phyloP scores from a whole-genome alignment of 2,113 vertebrate genomes.

The Chamaetylas fuelleborni region DNA sequence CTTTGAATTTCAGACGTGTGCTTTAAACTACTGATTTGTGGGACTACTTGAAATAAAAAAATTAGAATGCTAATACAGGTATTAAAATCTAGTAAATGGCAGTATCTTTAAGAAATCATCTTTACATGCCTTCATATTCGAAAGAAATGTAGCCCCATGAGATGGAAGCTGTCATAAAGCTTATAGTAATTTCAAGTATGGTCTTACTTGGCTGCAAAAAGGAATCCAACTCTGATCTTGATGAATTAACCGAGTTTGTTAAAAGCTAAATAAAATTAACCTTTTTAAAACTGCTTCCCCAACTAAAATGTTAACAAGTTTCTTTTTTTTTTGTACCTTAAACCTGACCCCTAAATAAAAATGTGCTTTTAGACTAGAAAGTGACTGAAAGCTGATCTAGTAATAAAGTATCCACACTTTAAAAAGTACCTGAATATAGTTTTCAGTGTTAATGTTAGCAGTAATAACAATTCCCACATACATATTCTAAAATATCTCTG shows the following conservation, averaged over 20 bases:
- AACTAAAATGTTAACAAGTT: not conserved
- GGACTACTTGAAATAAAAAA: not conserved
- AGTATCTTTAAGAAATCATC: not conserved
- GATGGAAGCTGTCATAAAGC: not conserved
- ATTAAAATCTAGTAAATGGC: not conserved
- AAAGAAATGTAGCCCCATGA: not conserved
- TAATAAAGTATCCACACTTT: not conserved
- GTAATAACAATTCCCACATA: not conserved
- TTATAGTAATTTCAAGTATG: not conserved
- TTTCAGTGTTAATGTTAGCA: not conserved
- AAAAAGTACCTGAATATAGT: not conserved
- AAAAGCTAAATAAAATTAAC: not conserved
- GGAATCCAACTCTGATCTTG: not conserved
- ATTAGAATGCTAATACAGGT: not conserved
- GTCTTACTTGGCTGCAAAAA: not conserved
- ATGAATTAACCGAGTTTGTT: not conserved
- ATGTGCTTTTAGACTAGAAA: not conserved
- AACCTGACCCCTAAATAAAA: not conserved
- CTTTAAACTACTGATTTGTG: not conserved
- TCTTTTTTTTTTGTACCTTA: not conserved
- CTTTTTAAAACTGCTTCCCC: not conserved
- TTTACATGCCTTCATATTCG: not conserved
- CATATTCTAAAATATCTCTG: not conserved
- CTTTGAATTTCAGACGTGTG: not conserved
- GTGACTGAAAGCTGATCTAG: not conserved